phyloP scores from a whole-genome alignment of 1,140 invertebrate genomes.

The Melanaphis sacchari region DNA sequence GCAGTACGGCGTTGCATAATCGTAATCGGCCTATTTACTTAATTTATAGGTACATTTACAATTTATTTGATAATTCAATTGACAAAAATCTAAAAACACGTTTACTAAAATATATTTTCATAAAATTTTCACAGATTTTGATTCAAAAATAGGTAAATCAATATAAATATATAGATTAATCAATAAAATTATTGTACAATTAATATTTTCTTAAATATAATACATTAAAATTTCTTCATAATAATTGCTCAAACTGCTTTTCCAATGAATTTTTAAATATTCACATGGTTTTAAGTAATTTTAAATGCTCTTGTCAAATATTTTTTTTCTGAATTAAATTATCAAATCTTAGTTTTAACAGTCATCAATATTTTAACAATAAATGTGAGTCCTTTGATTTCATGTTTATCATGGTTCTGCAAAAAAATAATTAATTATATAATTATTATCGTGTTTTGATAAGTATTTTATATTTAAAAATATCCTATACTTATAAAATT shows the following conservation, averaged over 20 bases:
- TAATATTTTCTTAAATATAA: not conserved
- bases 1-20: too few relatives aligned
- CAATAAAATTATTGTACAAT: too few relatives aligned
- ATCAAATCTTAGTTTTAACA: not conserved
- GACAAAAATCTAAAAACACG: too few relatives aligned
- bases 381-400: constrained; percentile 17
- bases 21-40: too few relatives aligned
- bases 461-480: too few relatives aligned
- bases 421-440: not conserved
- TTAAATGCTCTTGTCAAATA: not conserved
- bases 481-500: too few relatives aligned
- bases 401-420: not conserved
- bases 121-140: too few relatives aligned
- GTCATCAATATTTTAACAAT: constrained; percentile 18
- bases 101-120: too few relatives aligned
- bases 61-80: too few relatives aligned
- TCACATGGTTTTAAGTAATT: constrained; percentile 1
- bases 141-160: too few relatives aligned
- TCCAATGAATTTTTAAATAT: constrained; percentile 8
- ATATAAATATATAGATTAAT: too few relatives aligned
- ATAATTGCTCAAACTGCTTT: not conserved
- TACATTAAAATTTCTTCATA: not conserved
- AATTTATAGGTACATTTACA: too few relatives aligned
- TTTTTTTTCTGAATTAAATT: not conserved
- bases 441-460: not conserved